Evolutionary conservation across 2,797 vertebrate species (phyloP).

Genomic region (Hydrophis major): DNA sequence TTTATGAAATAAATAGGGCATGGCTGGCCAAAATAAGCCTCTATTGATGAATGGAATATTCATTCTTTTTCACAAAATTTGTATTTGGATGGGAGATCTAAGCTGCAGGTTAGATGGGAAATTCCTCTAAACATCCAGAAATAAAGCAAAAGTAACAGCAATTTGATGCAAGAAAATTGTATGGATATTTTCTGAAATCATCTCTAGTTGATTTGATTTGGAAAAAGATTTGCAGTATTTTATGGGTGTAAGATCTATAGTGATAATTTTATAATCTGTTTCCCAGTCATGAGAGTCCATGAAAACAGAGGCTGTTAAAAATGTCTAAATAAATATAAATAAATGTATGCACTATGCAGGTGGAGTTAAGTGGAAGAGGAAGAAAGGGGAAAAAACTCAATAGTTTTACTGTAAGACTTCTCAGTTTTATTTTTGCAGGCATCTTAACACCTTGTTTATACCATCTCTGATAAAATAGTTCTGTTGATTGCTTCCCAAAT

Average conservation of each 20-base stretch:
- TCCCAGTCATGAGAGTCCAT: not conserved
- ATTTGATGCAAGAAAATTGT: not conserved
- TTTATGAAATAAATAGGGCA: not conserved
- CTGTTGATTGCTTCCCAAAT: not conserved
- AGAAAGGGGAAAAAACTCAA: not conserved
- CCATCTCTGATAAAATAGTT: not conserved
- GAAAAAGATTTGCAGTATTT: not conserved
- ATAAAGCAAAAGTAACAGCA: not conserved
- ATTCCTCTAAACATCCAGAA: not conserved
- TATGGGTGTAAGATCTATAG: not conserved
- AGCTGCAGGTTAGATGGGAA: not conserved
- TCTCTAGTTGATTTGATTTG: not conserved
- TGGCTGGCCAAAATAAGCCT: not conserved
- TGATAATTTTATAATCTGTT: not conserved
- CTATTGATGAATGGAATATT: not conserved
- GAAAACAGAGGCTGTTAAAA: not conserved
- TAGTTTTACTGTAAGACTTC: not conserved
- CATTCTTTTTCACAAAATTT: not conserved
- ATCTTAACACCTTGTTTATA: not conserved
- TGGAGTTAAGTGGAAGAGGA: not conserved
- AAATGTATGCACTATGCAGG: not conserved
- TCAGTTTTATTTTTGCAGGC: not conserved
- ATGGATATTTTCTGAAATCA: not conserved
- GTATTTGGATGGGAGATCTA: not conserved
- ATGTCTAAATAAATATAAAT: not conserved